Evolutionary conservation across 2,888 invertebrate species (phyloP), one percentile per base, ranked within the genome.

Genomic region (Macroteleia sp.): DNA sequence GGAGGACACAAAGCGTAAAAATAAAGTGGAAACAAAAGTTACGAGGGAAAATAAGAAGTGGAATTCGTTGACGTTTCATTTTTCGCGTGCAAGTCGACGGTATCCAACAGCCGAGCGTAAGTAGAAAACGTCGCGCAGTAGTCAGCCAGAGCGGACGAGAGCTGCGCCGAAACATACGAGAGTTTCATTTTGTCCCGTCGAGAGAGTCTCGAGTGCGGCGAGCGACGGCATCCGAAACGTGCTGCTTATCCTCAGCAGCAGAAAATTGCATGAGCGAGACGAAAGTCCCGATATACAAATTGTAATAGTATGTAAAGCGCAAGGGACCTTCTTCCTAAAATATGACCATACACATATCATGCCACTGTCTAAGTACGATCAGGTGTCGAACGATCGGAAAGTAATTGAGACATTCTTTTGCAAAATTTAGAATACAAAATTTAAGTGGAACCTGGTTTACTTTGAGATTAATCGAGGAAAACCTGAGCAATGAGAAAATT

Each of bases 151-250:
- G 44, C 56, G 77, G 52, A 62, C 69, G 52, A 64, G 56, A 34
- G 30, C 52, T 10, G 12, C 54, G 61, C 57, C 46, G 28, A 71
- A 77, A 73, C 52, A 22, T 34, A 48, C 66, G 67, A 46, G 80
- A 82, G 82, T 87, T 86, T 87, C 83, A 87, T 88, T 88, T 88
- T 80, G 86, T 82, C 75, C 78, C 84, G 84, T 84, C 57, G 62
- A 52, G 73, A 67, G 67, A 44, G 62, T 61, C 62, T 61, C 77
- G 59, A 71, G 70, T 59, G 56, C 64, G 59, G 48, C 56, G 64
- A 76, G 42, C 57, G 39, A 46, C 52, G 57, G 61, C 25, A 39
- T 56, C 42, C 56, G 61, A 77, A 73, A 73, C 69, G 73, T 57
- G 64, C 57, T 61, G 73, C 77, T 71, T 61, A 67, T 66, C 36